Evolutionary conservation across 2,113 vertebrate genomes (phyloP).

Genomic region (Bagarius yarrelli): DNA sequence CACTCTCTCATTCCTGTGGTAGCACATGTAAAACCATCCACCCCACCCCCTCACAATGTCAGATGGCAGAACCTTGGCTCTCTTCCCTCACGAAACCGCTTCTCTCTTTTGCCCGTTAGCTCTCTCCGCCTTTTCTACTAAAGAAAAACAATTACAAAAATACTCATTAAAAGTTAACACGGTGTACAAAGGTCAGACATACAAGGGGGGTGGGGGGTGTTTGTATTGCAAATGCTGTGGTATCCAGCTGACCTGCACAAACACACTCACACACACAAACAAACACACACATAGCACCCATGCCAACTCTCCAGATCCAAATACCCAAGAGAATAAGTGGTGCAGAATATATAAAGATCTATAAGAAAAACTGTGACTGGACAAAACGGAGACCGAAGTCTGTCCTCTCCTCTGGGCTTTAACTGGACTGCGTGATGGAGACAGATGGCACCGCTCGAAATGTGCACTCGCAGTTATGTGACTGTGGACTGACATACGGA

Average conservation of each 20-base stretch:
- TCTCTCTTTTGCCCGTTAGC: not conserved
- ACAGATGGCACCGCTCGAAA: conserved; percentile 43
- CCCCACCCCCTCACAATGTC: not conserved
- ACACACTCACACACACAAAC: conserved; percentile 1
- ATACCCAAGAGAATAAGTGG: not conserved
- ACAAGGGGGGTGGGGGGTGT: conserved; percentile 8
- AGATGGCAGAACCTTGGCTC: not conserved
- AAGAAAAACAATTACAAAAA: not conserved
- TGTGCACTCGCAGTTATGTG: conserved; percentile 1
- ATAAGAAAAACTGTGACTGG: not conserved
- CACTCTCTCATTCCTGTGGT: conserved; percentile 5
- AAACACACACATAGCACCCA: not conserved
- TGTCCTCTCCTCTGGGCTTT: conserved; percentile 32
- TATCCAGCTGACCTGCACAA: conserved; percentile 23
- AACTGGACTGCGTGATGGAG: conserved; percentile 34
- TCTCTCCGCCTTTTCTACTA: not conserved
- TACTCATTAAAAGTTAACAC: not conserved
- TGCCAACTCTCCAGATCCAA: not conserved
- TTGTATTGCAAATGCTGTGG: conserved; percentile 6
- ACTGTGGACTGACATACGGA: not conserved
- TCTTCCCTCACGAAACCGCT: not conserved
- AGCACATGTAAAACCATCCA: not conserved
- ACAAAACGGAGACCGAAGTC: not conserved
- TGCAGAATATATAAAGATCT: not conserved
- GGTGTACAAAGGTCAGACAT: conserved; percentile 1